Evolutionary conservation across 2,113 vertebrate species (phyloP).

Genomic region (Etheostoma cragini): DNA sequence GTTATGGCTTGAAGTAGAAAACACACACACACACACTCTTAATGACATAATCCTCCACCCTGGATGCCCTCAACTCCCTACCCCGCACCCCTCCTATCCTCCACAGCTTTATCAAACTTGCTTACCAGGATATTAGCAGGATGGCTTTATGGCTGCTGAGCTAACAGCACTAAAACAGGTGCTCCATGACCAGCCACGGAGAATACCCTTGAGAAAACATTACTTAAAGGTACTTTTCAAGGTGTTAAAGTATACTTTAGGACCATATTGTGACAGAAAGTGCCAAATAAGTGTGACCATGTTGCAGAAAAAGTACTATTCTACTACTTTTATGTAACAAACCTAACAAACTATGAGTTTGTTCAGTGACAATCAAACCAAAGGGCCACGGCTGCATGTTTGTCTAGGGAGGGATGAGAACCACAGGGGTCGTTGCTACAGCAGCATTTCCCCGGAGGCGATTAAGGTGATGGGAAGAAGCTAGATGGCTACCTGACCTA

Average conservation of each 20-base stretch:
- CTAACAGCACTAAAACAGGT: constrained; percentile 60
- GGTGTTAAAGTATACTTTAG: neutral
- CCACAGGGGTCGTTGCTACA: neutral
- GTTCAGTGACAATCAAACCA: neutral
- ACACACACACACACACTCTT: neutral
- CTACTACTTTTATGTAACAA: neutral
- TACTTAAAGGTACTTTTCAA: neutral
- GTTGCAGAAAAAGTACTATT: neutral
- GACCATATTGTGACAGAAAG: neutral
- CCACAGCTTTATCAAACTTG: constrained; percentile 50
- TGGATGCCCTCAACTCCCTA: neutral
- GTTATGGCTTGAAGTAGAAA: neutral
- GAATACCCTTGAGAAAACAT: neutral
- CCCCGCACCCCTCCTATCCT: neutral
- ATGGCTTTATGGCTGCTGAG: constrained; percentile 62
- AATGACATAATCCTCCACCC: neutral
- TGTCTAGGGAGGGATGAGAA: neutral
- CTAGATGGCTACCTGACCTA: neutral
- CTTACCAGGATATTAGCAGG: constrained; percentile 48
- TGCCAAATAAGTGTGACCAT: neutral
- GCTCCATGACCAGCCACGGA: constrained; percentile 49
- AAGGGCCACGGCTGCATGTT: neutral
- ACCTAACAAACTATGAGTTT: neutral
- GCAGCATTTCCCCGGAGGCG: neutral
- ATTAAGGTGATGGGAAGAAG: neutral